A percentile compares a stretch with the other conserved stretches of the same genome.
Conservation (phyloP, 2,888 invertebrate genomes). For the Fissipunctia ypsillon region DNA sequence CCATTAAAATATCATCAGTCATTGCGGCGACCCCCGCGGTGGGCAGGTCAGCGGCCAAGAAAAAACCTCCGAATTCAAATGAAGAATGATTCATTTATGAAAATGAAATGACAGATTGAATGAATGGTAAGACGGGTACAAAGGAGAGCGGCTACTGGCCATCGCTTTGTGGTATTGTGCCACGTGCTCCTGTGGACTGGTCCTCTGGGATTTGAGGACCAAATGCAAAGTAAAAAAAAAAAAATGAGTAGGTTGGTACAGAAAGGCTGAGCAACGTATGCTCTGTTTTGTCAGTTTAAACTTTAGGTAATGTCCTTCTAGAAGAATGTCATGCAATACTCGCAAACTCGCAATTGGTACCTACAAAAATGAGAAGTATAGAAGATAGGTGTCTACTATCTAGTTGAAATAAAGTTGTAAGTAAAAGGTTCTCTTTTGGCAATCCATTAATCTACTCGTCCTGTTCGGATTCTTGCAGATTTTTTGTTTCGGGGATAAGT, state of each 20-base stretch:
- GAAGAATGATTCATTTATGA: constrained; percentile 90
- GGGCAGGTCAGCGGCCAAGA: constrained; percentile 87
- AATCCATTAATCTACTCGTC: constrained; percentile 18
- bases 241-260: background rate
- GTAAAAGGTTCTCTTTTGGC: no score
- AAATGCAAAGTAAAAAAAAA: constrained; percentile 37
- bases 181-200: constrained; percentile 78
- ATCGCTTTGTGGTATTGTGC: constrained; percentile 76
- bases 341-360: no score
- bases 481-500: constrained; percentile 6
- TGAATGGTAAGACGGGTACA: constrained; percentile 83
- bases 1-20: constrained; percentile 90
- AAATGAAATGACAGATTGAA: constrained; percentile 90
- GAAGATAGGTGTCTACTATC: no score
- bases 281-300: background rate
- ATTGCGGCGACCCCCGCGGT: constrained; percentile 86
- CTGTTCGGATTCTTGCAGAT: background rate
- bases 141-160: constrained; percentile 84
- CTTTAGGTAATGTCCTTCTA: background rate
- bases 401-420: no score
- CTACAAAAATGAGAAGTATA: no score
- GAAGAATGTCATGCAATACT: background rate
- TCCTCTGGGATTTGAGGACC: constrained; percentile 66
- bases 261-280: background rate
- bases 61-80: constrained; percentile 88